Evolutionary conservation across 1,140 invertebrate genomes (phyloP).

Genomic region (Saxidomus purpurata): DNA sequence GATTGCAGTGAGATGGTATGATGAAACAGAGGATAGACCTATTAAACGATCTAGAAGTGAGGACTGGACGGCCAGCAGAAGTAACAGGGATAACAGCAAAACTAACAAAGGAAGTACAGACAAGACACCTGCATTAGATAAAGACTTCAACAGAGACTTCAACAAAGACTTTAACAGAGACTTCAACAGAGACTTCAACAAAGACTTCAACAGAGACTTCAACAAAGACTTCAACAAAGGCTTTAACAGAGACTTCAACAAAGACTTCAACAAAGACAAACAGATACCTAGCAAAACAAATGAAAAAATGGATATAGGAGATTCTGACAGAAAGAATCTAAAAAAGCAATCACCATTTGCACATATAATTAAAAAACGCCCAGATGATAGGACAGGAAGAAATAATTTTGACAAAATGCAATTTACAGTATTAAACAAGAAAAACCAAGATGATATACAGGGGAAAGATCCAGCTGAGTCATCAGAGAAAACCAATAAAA

Average conservation of each 20-base stretch:
- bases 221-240: too few species aligned
- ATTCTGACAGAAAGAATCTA: background rate
- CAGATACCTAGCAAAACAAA: background rate
- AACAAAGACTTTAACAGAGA: too few species aligned
- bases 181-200: too few species aligned
- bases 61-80: background rate
- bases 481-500: background rate
- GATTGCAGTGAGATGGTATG: background rate
- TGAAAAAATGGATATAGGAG: background rate
- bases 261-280: background rate
- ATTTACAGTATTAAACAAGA: background rate
- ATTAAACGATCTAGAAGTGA: background rate
- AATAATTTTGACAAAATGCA: constrained; percentile 41
- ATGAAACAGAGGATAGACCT: background rate
- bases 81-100: background rate
- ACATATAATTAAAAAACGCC: background rate
- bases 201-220: too few species aligned
- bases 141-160: too few species aligned
- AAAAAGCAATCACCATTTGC: constrained; percentile 4
- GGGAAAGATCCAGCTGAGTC: background rate
- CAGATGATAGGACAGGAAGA: background rate
- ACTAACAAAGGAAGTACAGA: background rate
- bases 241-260: too few species aligned
- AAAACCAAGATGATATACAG: background rate
- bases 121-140: background rate